These are phyloP conservation scores for Semotilus atromaculatus DNA, from an alignment of 2,797 vertebrate species.

Conservation along the genomic window DNA sequence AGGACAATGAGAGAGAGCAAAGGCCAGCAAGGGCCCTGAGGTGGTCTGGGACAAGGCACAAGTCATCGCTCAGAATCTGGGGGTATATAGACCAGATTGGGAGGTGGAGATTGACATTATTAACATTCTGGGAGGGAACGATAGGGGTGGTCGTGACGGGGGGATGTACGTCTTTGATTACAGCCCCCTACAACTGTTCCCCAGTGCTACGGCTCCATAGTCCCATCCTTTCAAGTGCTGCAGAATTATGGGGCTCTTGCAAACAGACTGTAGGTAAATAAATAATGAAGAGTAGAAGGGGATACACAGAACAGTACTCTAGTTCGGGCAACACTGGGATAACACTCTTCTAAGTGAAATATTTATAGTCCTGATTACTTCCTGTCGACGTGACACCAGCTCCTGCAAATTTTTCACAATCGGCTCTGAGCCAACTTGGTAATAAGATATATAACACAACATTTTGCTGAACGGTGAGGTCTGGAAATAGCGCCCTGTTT, in stretches of 20 bases:
- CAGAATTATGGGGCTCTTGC: constrained; percentile 37
- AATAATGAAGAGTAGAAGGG: constrained; percentile 74
- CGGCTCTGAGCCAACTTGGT: neutral
- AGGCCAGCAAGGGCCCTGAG: constrained; percentile 50
- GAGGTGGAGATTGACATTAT: constrained; percentile 53
- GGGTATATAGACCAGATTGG: constrained; percentile 51
- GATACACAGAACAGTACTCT: constrained; percentile 64
- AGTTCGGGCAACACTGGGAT: constrained; percentile 68
- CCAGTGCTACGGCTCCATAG: neutral
- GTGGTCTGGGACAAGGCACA: constrained; percentile 43
- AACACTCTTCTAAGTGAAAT: constrained; percentile 71
- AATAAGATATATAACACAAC: neutral
- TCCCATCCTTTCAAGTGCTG: constrained; percentile 27
- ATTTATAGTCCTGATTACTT: constrained; percentile 75
- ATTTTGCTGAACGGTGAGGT: neutral
- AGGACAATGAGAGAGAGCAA: constrained; percentile 43
- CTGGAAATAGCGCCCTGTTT: constrained; percentile 11
- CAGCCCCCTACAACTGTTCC: constrained; percentile 27
- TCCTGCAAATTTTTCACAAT: constrained; percentile 61
- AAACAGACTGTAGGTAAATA: constrained; percentile 74
- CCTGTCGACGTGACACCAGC: constrained; percentile 58
- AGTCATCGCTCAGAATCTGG: constrained; percentile 41
- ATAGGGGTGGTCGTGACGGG: constrained; percentile 31
- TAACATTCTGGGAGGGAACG: constrained; percentile 37
- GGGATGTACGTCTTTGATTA: constrained; percentile 47